Evolutionary conservation across 1,140 invertebrate species (phyloP), one percentile per base, ranked within the genome.

Genomic region (Euwallacea fornicatus): DNA sequence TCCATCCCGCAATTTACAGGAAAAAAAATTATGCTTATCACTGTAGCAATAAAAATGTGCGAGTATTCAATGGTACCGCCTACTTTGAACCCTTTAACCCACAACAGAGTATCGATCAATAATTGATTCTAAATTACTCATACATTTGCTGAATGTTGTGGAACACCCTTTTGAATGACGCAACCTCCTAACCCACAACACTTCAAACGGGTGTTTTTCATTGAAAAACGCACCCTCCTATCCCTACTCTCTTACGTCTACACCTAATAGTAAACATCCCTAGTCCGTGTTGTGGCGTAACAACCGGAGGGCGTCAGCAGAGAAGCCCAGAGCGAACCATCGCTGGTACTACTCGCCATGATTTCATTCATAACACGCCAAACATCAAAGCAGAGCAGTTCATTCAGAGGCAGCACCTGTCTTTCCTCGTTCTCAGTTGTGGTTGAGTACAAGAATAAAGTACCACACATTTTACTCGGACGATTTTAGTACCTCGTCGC

Each of bases 361-460:
- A 9, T 53, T 71, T 71, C 69, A 71, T 71, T 71, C 69, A 71
- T 71, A 71, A 71, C 69, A 64, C 69, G 61, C 42, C 43, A 58
- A 58, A 55, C 59, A 42, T 65, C 54, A 63, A 58, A 58, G 16
- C 54, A 10, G 69, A 65, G 43, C 69, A 58, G 61, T 71, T 65
- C 69, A 71, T 71, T 71, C 69, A 71, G 58, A 10, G 33, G 43
- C 33, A 46, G 44, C 61, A 64, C 61, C 69, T 71, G 69, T 56
- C 56, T 68, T 60, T 68, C 60, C 66, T 67, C 54, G 66, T 67
- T 67, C 59, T 46, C 47, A 67, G 41, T 53, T 42, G 66, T 60
- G 46, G 21, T 33, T 33, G 21, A 33, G 21, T 33, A 50, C 9
- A 50, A 50, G 46, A 50, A 50, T 50, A 11, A 50, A 50, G 46